phyloP scores from a whole-genome alignment of 2,888 invertebrate species.

The Automeris io region DNA sequence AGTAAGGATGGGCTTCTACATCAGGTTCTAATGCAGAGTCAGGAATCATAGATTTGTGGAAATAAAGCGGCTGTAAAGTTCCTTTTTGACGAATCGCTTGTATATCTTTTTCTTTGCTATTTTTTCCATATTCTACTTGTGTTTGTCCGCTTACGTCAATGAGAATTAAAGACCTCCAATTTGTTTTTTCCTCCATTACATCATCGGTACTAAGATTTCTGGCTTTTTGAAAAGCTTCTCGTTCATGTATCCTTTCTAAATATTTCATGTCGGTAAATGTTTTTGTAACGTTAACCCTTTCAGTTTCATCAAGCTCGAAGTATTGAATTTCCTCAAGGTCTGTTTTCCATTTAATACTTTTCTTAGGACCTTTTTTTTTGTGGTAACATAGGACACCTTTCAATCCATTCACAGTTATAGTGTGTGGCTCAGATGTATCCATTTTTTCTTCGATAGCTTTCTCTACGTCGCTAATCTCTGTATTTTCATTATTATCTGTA shows the following conservation, averaged over 20 bases:
- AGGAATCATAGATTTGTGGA: constrained; percentile 88
- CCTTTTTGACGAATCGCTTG: constrained; percentile 92
- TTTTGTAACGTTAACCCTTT: constrained; percentile 95
- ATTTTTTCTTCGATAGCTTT: constrained; percentile 48
- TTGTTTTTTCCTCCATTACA: constrained; percentile 87
- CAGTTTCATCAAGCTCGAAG: constrained; percentile 97
- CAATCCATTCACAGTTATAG: constrained; percentile 76
- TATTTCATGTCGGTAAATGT: constrained; percentile 94
- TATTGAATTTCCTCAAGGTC: constrained; percentile 91
- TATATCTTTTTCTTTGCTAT: constrained; percentile 90
- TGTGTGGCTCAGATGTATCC: constrained; percentile 55
- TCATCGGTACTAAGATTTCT: constrained; percentile 86
- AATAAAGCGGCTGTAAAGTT: constrained; percentile 88
- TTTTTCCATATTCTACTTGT: constrained; percentile 82
- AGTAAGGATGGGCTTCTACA: constrained; percentile 84
- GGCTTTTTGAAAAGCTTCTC: constrained; percentile 87
- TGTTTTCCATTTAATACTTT: constrained; percentile 88
- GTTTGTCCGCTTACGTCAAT: constrained; percentile 83
- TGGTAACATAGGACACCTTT: constrained; percentile 86
- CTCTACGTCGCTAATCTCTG: constrained; percentile 28
- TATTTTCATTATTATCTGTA: constrained; percentile 35
- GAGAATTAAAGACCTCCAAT: constrained; percentile 84
- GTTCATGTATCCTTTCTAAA: constrained; percentile 91
- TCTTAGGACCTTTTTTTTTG: constrained; percentile 87
- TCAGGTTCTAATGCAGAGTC: constrained; percentile 93